These are phyloP conservation scores for Drosophila sulfurigaster DNA, from an alignment of 1,140 invertebrate species.

Conservation along the genomic window DNA sequence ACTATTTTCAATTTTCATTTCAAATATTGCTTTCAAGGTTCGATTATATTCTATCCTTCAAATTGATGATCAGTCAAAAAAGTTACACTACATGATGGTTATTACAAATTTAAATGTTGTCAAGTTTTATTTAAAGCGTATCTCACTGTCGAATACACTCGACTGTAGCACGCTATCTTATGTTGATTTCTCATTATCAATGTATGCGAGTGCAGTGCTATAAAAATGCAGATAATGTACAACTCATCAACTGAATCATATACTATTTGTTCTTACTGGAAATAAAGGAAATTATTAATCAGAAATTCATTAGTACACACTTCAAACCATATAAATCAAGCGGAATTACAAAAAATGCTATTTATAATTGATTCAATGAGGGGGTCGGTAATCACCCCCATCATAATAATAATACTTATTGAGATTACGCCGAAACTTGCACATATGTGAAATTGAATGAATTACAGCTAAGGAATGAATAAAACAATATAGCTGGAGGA, in stretches of 20 bases:
- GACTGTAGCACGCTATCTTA: neutral
- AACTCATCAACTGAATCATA: neutral
- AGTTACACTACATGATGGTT: too few species aligned
- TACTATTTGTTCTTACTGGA: neutral
- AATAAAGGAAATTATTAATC: slow-evolving; percentile 4
- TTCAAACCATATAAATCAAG: slow-evolving; percentile 1
- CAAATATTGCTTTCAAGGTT: too few species aligned
- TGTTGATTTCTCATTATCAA: neutral
- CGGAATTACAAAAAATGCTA: neutral
- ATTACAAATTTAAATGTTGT: too few species aligned
- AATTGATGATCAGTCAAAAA: too few species aligned
- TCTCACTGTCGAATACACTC: neutral
- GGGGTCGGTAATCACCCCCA: slow-evolving; percentile 6
- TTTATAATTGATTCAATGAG: slow-evolving; percentile 3
- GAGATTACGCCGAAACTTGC: slow-evolving; percentile 4
- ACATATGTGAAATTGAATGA: slow-evolving; percentile 2
- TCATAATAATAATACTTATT: neutral
- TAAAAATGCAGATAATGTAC: neutral
- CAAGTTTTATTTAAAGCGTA: too few species aligned
- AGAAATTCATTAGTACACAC: slow-evolving; percentile 1
- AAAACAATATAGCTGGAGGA: neutral
- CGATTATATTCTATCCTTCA: too few species aligned
- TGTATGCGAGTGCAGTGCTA: neutral
- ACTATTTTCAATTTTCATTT: too few species aligned
- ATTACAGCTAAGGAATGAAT: neutral